phyloP scores from a whole-genome alignment of 2,888 invertebrate genomes.

The Eupeodes latifasciatus region DNA sequence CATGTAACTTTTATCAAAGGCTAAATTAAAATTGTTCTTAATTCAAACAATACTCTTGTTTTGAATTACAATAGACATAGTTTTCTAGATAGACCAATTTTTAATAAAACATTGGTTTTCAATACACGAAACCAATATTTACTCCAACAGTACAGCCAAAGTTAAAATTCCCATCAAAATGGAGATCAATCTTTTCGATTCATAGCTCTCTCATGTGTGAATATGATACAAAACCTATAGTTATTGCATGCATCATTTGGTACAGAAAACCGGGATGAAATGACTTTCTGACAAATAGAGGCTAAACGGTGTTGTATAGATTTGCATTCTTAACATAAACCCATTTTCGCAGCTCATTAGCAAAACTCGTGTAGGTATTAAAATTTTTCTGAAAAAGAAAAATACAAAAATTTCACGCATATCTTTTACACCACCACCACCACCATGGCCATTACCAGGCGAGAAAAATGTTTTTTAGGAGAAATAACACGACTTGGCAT shows the following conservation, averaged over 20 bases:
- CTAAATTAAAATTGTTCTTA: too few relatives aligned
- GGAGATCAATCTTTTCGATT: not conserved
- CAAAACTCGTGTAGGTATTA: not conserved
- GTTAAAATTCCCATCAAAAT: too few relatives aligned
- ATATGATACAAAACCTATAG: not conserved
- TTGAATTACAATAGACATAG: not conserved
- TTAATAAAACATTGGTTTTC: not conserved
- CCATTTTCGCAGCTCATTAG: slow-evolving; percentile 23
- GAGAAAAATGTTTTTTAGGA: not conserved
- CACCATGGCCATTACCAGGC: slow-evolving; percentile 1
- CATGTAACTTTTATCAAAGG: too few relatives aligned
- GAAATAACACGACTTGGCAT: not conserved
- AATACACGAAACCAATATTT: too few relatives aligned
- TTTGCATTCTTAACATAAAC: not conserved
- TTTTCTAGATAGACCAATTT: slow-evolving; percentile 31
- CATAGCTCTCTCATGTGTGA: not conserved
- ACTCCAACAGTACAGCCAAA: too few relatives aligned
- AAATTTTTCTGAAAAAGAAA: not conserved
- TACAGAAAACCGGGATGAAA: too few relatives aligned
- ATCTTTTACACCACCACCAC: not conserved
- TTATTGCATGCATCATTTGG: not conserved
- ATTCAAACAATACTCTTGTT: too few relatives aligned
- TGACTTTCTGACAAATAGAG: not conserved
- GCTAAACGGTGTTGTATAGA: too few relatives aligned
- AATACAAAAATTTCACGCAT: slow-evolving; percentile 8